These are phyloP conservation scores for Melanostoma scalare DNA, from an alignment of 2,888 invertebrate genomes.

Conservation along the genomic window DNA sequence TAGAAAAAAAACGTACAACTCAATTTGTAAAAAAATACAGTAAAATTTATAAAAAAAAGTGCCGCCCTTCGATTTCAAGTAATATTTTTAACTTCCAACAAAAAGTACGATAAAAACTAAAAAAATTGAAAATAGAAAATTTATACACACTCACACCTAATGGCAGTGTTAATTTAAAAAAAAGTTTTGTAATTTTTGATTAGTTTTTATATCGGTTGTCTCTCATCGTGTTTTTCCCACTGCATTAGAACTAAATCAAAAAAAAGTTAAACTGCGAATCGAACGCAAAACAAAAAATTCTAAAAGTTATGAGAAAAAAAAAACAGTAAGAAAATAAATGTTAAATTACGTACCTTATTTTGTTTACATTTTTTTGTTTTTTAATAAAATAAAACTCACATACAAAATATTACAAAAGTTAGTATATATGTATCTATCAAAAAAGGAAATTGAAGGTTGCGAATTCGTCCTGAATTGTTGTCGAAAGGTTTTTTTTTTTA, in stretches of 20 bases:
- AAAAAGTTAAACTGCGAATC: constrained; percentile 14
- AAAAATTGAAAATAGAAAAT: constrained; percentile 11
- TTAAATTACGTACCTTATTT: constrained; percentile 71
- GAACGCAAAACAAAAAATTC: constrained; percentile 28
- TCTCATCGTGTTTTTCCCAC: neutral
- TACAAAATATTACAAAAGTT: constrained; percentile 41
- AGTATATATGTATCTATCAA: neutral
- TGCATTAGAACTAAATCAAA: constrained; percentile 20
- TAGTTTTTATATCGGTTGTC: too few species aligned
- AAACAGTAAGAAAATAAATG: constrained; percentile 48
- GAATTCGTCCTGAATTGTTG: too few species aligned
- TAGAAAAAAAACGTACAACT: constrained; percentile 66
- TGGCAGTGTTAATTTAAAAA: constrained; percentile 10
- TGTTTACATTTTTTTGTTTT: constrained; percentile 68
- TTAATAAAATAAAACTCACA: constrained; percentile 67
- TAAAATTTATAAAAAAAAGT: constrained; percentile 53
- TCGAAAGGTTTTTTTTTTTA: too few species aligned
- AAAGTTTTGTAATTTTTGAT: constrained; percentile 14
- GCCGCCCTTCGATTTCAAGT: constrained; percentile 67
- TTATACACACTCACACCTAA: constrained; percentile 18
- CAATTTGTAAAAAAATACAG: constrained; percentile 64
- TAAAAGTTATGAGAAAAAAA: constrained; percentile 35
- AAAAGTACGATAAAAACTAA: constrained; percentile 34
- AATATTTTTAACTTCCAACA: constrained; percentile 45
- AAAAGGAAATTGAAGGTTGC: too few species aligned